Evolutionary conservation across 2,888 invertebrate species (phyloP).

Genomic region (Rhaphigaster nebulosa): DNA sequence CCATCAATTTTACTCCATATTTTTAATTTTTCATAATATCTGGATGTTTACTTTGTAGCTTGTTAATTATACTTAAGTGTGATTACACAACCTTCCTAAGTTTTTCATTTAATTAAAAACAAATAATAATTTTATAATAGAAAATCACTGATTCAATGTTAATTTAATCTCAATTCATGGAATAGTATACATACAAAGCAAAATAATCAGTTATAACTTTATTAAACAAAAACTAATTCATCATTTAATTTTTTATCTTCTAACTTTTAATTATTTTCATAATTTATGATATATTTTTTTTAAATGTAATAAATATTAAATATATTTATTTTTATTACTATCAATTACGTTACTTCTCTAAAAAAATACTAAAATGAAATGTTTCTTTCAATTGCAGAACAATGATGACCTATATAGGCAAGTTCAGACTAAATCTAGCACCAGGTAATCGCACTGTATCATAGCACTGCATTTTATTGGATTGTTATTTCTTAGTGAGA

Average conservation of each 20-base stretch:
- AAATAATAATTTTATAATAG: not conserved
- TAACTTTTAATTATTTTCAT: too few species aligned
- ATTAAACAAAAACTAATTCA: not conserved
- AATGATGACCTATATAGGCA: slow-evolving; percentile 64
- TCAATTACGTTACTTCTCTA: not conserved
- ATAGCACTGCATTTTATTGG: slow-evolving; percentile 57
- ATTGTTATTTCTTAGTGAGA: slow-evolving; percentile 50
- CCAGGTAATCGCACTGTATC: slow-evolving; percentile 62
- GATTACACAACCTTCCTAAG: not conserved
- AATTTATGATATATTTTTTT: too few species aligned
- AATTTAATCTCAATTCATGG: not conserved
- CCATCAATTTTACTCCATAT: not conserved
- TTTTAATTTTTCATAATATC: too few species aligned
- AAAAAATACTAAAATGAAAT: not conserved
- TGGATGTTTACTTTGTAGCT: too few species aligned
- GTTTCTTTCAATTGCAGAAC: slow-evolving; percentile 59
- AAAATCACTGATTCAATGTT: not conserved
- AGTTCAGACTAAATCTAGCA: slow-evolving; percentile 63
- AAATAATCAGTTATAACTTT: not conserved
- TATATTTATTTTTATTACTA: not conserved
- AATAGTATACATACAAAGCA: not conserved
- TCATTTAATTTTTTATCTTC: too few species aligned
- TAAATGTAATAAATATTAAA: not conserved
- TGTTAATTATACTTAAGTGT: not conserved
- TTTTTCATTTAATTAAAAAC: not conserved